These are phyloP conservation scores for Drosophila kanapiae DNA, from an alignment of 1,140 invertebrate genomes.

Conservation along the genomic window DNA sequence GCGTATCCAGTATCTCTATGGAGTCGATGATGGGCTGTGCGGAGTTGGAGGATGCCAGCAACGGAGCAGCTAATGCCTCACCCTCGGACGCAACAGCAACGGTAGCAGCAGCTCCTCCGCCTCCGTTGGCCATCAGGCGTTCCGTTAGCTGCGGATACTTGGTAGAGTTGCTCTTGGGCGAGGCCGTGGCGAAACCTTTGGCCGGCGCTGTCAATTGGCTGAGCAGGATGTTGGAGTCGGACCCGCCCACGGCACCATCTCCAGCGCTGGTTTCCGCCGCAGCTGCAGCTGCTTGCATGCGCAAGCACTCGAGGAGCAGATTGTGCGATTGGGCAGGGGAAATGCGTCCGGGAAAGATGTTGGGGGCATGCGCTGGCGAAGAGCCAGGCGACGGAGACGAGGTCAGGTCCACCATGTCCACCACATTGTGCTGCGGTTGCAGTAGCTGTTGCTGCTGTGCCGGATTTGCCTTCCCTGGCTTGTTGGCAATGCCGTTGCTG, in stretches of 20 bases:
- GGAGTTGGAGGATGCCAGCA: conserved; percentile 6
- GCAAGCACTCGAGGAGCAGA: conserved; percentile 51
- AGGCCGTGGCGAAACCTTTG: conserved; percentile 56
- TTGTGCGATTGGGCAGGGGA: conserved; percentile 37
- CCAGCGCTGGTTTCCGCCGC: conserved; percentile 4
- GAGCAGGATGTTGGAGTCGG: conserved; percentile 64
- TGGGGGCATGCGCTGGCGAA: conserved; percentile 64
- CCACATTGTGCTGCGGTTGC: conserved; percentile 55
- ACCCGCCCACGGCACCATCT: not conserved
- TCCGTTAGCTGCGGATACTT: conserved; percentile 81
- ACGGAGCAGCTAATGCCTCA: not conserved
- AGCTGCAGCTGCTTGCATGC: conserved; percentile 11
- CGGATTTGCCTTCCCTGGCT: conserved; percentile 14
- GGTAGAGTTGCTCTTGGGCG: conserved; percentile 33
- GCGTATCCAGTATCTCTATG: conserved; percentile 81
- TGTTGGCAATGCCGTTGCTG: conserved; percentile 40
- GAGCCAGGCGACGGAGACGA: conserved; percentile 77
- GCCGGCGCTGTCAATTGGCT: conserved; percentile 70
- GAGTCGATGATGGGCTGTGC: conserved; percentile 67
- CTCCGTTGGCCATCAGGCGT: conserved; percentile 74
- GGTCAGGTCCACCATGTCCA: conserved; percentile 78
- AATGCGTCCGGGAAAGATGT: conserved; percentile 39
- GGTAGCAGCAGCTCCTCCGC: not conserved
- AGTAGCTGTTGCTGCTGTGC: conserved; percentile 21
- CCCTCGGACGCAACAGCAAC: not conserved